Conservation (phyloP, 2,113 vertebrate genomes). For the Tupaia chinensis region DNA sequence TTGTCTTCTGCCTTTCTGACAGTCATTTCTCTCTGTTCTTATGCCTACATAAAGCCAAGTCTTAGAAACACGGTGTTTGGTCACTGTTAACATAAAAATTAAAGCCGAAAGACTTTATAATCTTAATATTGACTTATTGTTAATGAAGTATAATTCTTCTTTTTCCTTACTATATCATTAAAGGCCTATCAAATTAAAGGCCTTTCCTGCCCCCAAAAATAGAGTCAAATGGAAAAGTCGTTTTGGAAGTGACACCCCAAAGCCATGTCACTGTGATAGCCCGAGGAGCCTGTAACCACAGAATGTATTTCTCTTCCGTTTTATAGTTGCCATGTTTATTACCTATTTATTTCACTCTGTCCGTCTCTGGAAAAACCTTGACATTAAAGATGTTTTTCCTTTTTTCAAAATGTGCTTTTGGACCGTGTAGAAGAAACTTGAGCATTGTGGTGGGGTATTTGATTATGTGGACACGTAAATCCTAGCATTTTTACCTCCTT, state of each 20-base stretch:
- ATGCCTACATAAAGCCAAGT: constrained; percentile 14
- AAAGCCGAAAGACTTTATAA: constrained; percentile 53
- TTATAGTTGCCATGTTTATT: constrained; percentile 75
- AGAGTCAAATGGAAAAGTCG: constrained; percentile 65
- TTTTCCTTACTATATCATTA: not conserved
- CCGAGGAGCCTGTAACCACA: constrained; percentile 11
- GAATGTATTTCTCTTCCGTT: constrained; percentile 47
- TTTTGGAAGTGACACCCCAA: constrained; percentile 66
- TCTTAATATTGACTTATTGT: constrained; percentile 69
- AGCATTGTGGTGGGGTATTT: constrained; percentile 39
- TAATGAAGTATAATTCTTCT: constrained; percentile 61
- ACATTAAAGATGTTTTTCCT: constrained; percentile 54
- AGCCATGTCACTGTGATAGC: constrained; percentile 50
- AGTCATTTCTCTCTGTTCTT: not conserved
- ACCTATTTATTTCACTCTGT: constrained; percentile 66
- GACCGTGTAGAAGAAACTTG: constrained; percentile 22
- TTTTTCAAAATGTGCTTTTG: constrained; percentile 63
- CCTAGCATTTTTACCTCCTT: not conserved
- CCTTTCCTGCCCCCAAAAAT: constrained; percentile 24
- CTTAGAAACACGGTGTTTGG: constrained; percentile 51
- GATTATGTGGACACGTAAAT: constrained; percentile 50
- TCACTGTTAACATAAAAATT: constrained; percentile 55
- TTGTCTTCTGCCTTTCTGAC: not conserved
- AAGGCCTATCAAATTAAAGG: constrained; percentile 52
- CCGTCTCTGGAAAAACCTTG: constrained; percentile 67